These are phyloP conservation scores for Acromyrmex charruanus DNA, from an alignment of 1,140 invertebrate species.

Conservation along the genomic window DNA sequence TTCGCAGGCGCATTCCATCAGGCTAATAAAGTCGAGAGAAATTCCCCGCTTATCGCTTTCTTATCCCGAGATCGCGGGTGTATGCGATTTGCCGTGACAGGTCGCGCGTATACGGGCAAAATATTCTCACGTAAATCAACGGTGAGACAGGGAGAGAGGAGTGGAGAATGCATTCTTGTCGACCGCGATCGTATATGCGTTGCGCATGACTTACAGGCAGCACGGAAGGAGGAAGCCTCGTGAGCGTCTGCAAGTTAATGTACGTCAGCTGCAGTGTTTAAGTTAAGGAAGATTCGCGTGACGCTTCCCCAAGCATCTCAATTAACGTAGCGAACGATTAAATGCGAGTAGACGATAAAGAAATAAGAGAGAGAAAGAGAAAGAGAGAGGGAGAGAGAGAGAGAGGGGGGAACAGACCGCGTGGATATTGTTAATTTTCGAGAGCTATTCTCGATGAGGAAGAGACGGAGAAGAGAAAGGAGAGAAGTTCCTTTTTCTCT, in stretches of 20 bases:
- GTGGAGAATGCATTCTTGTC: constrained; percentile 11
- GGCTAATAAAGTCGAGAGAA: constrained; percentile 21
- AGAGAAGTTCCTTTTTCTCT: not conserved
- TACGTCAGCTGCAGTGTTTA: constrained; percentile 29
- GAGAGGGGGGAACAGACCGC: not conserved
- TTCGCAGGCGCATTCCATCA: constrained; percentile 6
- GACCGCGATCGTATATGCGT: constrained; percentile 11
- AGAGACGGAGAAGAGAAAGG: not conserved
- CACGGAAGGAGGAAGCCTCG: constrained; percentile 28
- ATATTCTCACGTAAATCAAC: constrained; percentile 33
- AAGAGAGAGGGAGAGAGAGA: not conserved
- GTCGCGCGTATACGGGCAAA: not conserved
- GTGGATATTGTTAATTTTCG: not conserved
- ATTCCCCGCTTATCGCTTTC: constrained; percentile 23
- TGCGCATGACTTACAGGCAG: not conserved
- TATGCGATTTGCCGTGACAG: constrained; percentile 18
- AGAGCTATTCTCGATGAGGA: not conserved
- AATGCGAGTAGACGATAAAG: not conserved
- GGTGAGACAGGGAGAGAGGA: not conserved
- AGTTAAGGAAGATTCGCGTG: constrained; percentile 27
- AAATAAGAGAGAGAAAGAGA: not conserved
- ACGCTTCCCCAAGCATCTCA: constrained; percentile 24
- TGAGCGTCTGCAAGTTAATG: constrained; percentile 13
- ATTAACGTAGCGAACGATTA: constrained; percentile 11
- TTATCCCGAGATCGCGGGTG: not conserved